Conservation (phyloP, 2,888 invertebrate species). For the Elegia similella region DNA sequence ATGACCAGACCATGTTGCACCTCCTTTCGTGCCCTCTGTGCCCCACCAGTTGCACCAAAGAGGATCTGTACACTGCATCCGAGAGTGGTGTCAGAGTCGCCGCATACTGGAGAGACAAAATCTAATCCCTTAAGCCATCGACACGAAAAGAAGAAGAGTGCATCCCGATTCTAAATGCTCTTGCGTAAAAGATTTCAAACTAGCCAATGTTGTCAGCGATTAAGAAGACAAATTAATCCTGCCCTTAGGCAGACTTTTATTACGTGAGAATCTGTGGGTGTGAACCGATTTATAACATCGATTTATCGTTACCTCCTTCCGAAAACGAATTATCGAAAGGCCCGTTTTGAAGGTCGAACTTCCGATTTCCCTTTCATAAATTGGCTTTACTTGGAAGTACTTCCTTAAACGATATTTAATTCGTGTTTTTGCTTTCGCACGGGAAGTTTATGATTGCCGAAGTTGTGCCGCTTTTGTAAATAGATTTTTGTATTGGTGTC, state of each 20-base stretch:
- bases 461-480: not conserved
- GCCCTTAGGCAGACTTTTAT: conserved; percentile 1
- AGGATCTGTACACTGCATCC: no score
- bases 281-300: conserved; percentile 11
- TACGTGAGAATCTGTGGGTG: conserved; percentile 7
- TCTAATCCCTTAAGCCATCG: no score
- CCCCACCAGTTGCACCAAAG: no score
- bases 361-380: conserved; percentile 10
- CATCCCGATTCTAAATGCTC: not conserved
- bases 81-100: no score
- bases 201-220: not conserved
- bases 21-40: no score
- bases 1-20: no score
- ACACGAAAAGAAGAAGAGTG: not conserved
- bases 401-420: conserved; percentile 8
- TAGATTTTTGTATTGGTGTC: not conserved
- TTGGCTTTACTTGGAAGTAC: conserved; percentile 2
- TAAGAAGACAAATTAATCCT: not conserved
- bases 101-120: no score
- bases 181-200: not conserved
- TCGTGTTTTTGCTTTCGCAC: conserved; percentile 8
- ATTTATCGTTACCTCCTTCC: conserved; percentile 6
- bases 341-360: conserved; percentile 8
- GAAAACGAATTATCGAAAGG: conserved; percentile 1
- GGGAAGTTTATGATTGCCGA: conserved; percentile 5